Conservation (phyloP, 2,888 invertebrate species). For the Mythimna ferrago region DNA sequence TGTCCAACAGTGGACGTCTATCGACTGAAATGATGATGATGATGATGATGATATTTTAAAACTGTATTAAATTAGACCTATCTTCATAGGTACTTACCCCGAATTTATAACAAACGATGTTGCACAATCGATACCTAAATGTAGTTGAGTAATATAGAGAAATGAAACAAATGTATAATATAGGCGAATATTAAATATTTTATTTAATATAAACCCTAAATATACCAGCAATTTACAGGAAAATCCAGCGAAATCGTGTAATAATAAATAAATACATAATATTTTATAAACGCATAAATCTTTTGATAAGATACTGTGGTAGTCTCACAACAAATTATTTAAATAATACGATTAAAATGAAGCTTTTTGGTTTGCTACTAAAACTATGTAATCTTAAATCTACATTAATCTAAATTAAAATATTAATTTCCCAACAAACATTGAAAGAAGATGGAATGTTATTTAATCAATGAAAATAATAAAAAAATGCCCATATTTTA, state of each 20-base stretch:
- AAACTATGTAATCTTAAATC: conserved; percentile 79
- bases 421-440: conserved; percentile 79
- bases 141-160: background rate
- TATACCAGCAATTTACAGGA: conserved; percentile 81
- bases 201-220: conserved; percentile 86
- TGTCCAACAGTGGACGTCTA: no score
- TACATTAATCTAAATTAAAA: conserved; percentile 81
- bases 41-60: no score
- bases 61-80: background rate
- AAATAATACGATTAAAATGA: conserved; percentile 65
- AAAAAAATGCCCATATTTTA: conserved; percentile 58
- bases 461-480: conserved; percentile 66
- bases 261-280: conserved; percentile 51
- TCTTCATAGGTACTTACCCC: background rate
- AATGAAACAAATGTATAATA: conserved; percentile 75
- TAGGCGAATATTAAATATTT: conserved; percentile 88
- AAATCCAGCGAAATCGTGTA: conserved; percentile 70
- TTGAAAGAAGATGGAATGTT: conserved; percentile 80
- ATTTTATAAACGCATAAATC: conserved; percentile 48
- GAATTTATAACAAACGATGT: background rate
- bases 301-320: conserved; percentile 26
- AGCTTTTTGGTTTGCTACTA: conserved; percentile 73
- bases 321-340: conserved; percentile 29
- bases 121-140: background rate
- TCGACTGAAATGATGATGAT: no score